phyloP scores from a whole-genome alignment of 2,113 vertebrate species.

The Egretta garzetta region DNA sequence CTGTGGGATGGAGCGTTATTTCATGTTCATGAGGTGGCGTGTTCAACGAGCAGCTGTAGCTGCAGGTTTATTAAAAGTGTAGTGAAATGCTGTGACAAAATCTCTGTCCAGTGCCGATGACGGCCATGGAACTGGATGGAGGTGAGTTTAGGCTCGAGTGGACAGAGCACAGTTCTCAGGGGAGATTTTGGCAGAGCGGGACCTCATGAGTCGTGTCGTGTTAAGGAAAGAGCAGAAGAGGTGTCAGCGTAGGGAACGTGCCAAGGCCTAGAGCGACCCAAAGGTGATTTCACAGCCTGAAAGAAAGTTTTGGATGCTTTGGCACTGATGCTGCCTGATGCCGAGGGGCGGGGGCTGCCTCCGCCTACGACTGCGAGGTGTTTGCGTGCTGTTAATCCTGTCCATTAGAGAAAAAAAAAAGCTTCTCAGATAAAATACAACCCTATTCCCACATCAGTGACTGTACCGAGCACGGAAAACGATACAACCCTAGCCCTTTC shows the following conservation, averaged over 20 bases:
- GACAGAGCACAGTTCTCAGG: not conserved
- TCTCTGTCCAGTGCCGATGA: not conserved
- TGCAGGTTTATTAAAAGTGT: not conserved
- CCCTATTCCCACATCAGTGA: conserved; percentile 34
- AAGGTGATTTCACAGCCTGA: not conserved
- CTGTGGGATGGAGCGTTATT: not conserved
- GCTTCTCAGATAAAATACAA: conserved; percentile 14
- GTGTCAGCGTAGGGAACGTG: not conserved
- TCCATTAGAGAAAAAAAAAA: not conserved
- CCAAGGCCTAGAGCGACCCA: not conserved
- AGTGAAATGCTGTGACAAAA: not conserved
- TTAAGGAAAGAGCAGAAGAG: conserved; percentile 5
- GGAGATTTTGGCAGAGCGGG: not conserved
- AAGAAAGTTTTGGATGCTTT: not conserved
- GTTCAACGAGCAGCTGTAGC: not conserved
- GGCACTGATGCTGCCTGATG: not conserved
- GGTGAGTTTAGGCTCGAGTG: not conserved
- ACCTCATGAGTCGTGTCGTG: not conserved
- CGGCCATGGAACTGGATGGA: not conserved
- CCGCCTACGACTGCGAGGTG: not conserved
- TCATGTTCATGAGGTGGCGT: not conserved
- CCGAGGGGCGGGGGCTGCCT: not conserved
- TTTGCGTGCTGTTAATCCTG: conserved; percentile 15
- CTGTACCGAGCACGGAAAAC: not conserved
- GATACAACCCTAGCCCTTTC: conserved; percentile 56